Evolutionary conservation across 2,797 vertebrate species (phyloP).

Genomic region (Anguilla megastoma): DNA sequence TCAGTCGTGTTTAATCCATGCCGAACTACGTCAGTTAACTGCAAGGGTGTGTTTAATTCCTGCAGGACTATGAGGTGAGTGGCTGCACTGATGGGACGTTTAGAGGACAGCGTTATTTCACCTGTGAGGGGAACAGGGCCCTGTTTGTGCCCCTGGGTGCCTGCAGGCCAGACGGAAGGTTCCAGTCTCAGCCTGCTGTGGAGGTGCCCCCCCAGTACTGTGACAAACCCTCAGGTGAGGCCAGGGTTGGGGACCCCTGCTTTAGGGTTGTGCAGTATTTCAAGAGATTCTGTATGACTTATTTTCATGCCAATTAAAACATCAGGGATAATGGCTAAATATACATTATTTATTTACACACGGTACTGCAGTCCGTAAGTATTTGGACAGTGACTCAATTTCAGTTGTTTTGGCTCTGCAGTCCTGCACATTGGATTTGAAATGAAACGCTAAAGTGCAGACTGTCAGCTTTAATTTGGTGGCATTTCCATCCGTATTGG

Average conservation of each 20-base stretch:
- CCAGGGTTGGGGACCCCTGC: not conserved
- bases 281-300: not conserved
- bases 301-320: not conserved
- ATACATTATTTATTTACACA: no score
- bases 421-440: no score
- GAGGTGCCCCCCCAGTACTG: conserved; percentile 35
- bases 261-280: not conserved
- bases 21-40: not conserved
- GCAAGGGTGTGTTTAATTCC: not conserved
- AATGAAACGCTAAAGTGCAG: no score
- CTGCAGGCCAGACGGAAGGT: conserved; percentile 71
- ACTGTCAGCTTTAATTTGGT: no score
- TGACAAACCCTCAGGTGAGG: conserved; percentile 56
- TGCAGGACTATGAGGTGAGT: conserved; percentile 67
- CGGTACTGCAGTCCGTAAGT: no score
- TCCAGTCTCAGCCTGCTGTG: conserved; percentile 44
- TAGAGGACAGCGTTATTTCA: conserved; percentile 66
- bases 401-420: no score
- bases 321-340: not conserved
- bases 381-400: no score
- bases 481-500: no score
- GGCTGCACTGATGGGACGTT: conserved; percentile 67
- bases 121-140: conserved; percentile 61
- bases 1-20: not conserved
- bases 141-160: conserved; percentile 69